Percentiles rank a stretch among this genome's conserved stretches.
Conservation (phyloP, 2,888 invertebrate genomes). For the Conistra vaccinii region DNA sequence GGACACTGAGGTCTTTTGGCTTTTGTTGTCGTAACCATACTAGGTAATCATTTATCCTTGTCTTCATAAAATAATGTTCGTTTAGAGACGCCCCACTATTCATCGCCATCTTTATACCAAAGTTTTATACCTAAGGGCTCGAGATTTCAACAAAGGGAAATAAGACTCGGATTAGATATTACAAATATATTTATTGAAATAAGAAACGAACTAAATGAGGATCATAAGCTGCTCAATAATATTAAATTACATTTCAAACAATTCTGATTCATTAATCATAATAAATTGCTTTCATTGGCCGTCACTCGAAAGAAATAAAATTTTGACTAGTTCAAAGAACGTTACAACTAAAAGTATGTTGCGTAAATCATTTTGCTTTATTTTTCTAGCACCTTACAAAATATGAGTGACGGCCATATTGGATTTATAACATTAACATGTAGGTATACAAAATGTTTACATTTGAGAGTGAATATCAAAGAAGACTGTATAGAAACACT, state of each 20-base stretch:
- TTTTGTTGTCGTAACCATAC: neutral
- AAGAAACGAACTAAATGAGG: slow-evolving; percentile 87
- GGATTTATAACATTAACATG: slow-evolving; percentile 65
- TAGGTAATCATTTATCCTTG: neutral
- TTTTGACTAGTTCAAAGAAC: slow-evolving; percentile 88
- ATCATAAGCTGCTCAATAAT: slow-evolving; percentile 84
- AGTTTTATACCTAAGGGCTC: neutral
- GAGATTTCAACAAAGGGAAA: slow-evolving; percentile 56
- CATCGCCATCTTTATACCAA: neutral
- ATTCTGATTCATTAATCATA: slow-evolving; percentile 66
- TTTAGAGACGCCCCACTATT: neutral
- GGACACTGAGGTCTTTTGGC: neutral
- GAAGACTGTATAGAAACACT: slow-evolving; percentile 85
- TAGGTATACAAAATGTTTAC: slow-evolving; percentile 87
- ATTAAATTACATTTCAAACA: slow-evolving; percentile 77
- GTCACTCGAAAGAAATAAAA: slow-evolving; percentile 80
- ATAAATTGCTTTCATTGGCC: slow-evolving; percentile 73
- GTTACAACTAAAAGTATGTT: slow-evolving; percentile 67
- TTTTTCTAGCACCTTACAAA: slow-evolving; percentile 83
- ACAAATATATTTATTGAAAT: slow-evolving; percentile 90
- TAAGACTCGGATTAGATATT: slow-evolving; percentile 81
- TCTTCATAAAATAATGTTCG: neutral
- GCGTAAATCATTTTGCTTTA: slow-evolving; percentile 54
- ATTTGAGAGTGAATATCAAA: slow-evolving; percentile 84
- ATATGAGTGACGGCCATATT: slow-evolving; percentile 64